A percentile compares a stretch with the other conserved stretches of the same genome.
Evolutionary conservation across 2,888 invertebrate genomes (phyloP).

Genomic region (Teinopalpus imperialis): DNA sequence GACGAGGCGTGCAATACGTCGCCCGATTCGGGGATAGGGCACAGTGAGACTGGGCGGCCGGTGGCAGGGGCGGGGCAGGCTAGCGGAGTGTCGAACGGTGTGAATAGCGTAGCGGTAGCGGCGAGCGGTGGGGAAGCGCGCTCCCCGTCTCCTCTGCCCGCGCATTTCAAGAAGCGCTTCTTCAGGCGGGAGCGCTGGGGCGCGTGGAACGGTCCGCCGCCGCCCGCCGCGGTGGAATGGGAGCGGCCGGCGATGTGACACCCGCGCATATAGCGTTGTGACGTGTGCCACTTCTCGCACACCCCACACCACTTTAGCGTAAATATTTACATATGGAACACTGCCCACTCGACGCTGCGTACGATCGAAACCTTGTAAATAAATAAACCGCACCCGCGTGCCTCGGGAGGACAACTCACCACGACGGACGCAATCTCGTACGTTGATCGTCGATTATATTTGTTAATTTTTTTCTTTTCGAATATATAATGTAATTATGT

Average conservation of each 20-base stretch:
- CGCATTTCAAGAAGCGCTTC: conserved; percentile 90
- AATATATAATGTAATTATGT: conserved; percentile 81
- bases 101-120: conserved; percentile 36
- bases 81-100: conserved; percentile 42
- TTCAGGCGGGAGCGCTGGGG: conserved; percentile 88
- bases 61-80: conserved; percentile 33
- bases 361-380: conserved; percentile 19
- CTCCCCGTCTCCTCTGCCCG: conserved; percentile 60
- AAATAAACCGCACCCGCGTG: conserved; percentile 17
- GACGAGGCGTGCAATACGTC: conserved; percentile 93
- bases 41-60: conserved; percentile 76
- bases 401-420: conserved; percentile 13
- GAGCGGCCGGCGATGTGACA: conserved; percentile 78
- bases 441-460: conserved; percentile 55
- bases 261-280: conserved; percentile 40
- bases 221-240: conserved; percentile 69
- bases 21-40: conserved; percentile 93
- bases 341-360: conserved; percentile 30
- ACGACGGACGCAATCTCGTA: conserved; percentile 34
- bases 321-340: conserved; percentile 31
- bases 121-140: conserved; percentile 61
- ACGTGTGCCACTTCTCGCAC: conserved; percentile 31
- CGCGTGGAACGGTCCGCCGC: conserved; percentile 67
- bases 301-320: conserved; percentile 29
- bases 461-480: conserved; percentile 68